phyloP scores from a whole-genome alignment of 2,888 invertebrate species.

The Heliconius erato region DNA sequence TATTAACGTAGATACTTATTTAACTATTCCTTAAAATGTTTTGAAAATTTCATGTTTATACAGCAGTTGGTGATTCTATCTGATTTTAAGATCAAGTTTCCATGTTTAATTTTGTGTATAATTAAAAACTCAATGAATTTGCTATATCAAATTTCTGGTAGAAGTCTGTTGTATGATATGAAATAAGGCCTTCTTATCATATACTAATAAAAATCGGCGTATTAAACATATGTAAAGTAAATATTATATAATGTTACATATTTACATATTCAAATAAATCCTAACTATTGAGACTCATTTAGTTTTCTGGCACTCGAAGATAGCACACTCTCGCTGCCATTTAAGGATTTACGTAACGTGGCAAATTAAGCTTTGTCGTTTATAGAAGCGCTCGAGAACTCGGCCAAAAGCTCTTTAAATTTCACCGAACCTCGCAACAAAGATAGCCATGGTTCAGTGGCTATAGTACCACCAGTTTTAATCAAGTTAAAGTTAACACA shows the following conservation, averaged over 20 bases:
- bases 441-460: slow-evolving; percentile 24
- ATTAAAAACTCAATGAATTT: not conserved
- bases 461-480: slow-evolving; percentile 28
- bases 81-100: slow-evolving; percentile 3
- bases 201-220: not conserved
- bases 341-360: slow-evolving; percentile 39
- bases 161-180: not conserved
- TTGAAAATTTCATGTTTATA: not conserved
- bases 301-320: slow-evolving; percentile 31
- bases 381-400: slow-evolving; percentile 30
- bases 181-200: not conserved
- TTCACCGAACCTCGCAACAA: slow-evolving; percentile 29
- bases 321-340: slow-evolving; percentile 30
- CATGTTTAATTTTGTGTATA: slow-evolving; percentile 20
- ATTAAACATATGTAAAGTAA: not conserved
- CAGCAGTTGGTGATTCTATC: not conserved
- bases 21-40: too few species aligned
- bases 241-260: not conserved
- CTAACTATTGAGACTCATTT: slow-evolving; percentile 10
- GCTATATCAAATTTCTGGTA: slow-evolving; percentile 2
- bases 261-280: not conserved
- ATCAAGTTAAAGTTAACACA: slow-evolving; percentile 18
- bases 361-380: slow-evolving; percentile 33
- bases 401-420: slow-evolving; percentile 36
- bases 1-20: not conserved